Evolutionary conservation across 2,888 invertebrate species (phyloP), one percentile per base, ranked within the genome.

Genomic region (Ectemnius continuus): DNA sequence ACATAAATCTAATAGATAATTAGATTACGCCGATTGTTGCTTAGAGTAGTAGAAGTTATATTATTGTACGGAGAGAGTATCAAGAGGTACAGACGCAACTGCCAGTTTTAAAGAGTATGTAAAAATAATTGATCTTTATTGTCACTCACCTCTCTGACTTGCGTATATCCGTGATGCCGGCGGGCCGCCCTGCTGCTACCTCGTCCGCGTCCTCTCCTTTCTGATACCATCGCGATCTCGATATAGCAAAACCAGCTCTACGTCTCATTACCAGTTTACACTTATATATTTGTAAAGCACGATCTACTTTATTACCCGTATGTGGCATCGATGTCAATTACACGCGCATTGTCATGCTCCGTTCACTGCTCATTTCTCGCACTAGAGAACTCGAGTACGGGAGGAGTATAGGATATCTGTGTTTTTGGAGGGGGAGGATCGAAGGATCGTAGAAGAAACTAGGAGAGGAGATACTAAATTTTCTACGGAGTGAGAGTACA

Each of bases 121-220:
- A 75, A 73, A 78, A 75, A 66, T 18, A 58, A 36, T 71, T 52
- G 68, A 66, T 68, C 64, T 67, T 75, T 79, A 76, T 78, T 78
- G 79, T 79, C 82, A 82, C 82, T 82, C 82, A 82, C 82, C 82
- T 82, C 71, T 67, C 47, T 52, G 63, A 47, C 52, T 60, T 58
- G 18, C 62, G 2, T 72, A 60, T 58, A 56, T 66, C 60, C 58
- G 47, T 63, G 56, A 23, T 18, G 46, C 48, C 36, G 26, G 28
- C 65, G 45, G n/a, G 28, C 67, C 59, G 5, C 23, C 2, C 18
- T 56, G 57, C 14, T 47, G 57, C 14, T 47, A 20, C 45, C 6
- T 23, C n/a, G n/a, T n/a, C 36, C 36, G 52, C n/a, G 36, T 64
- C 23, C 23, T 46, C 23, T 18, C 47, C 18, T 68, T 18, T 52